Evolutionary conservation across 2,113 vertebrate species (phyloP), one percentile per base, ranked within the genome.

Genomic region (Menura novaehollandiae): DNA sequence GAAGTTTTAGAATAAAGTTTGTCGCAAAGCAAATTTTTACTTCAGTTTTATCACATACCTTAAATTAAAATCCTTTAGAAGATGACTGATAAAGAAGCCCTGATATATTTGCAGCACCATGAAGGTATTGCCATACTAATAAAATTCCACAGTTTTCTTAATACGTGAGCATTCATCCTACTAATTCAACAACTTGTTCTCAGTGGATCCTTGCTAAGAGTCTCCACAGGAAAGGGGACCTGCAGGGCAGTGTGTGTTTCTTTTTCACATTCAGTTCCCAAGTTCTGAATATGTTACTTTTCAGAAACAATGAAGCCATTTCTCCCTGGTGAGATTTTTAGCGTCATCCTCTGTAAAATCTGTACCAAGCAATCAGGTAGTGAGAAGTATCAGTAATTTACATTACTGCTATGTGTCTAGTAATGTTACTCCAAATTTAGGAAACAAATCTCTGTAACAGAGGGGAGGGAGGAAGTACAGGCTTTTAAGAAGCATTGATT

Each of bases 341-440:
- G 26, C 44, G 91, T 92, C 53, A 73, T 92, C 52, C 64, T 92
- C 67, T 80, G 85, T 85, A 93, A 96, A 96, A 96, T 84, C 84
- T 62, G 12, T 63, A 80, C 63, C 21, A 18, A 83, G 59, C 33
- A 91, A 46, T 26, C 52, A 91, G 44, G 37, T 66, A 84, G 64
- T 64, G 81, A 91, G 58, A 93, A 84, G 66, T 51, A 47, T 63
- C 49, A 55, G 75, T 91, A 84, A 94, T 84, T 93, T 93, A 67
- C 53, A 73, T 88, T 82, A 86, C 67, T 67, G 44, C 67, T 84
- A 12, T 44, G 8, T 94, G 35, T 46, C 52, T 90, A 78, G 78
- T 64, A 91, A 24, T n/a, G 60, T 32, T 89, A 53, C 11, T 69
- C 37, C 37, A 93, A 86, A 91, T 81, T 66, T 92, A 67, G 44